Evolutionary conservation across 2,797 vertebrate species (phyloP).

Genomic region (Podarcis siculus): DNA sequence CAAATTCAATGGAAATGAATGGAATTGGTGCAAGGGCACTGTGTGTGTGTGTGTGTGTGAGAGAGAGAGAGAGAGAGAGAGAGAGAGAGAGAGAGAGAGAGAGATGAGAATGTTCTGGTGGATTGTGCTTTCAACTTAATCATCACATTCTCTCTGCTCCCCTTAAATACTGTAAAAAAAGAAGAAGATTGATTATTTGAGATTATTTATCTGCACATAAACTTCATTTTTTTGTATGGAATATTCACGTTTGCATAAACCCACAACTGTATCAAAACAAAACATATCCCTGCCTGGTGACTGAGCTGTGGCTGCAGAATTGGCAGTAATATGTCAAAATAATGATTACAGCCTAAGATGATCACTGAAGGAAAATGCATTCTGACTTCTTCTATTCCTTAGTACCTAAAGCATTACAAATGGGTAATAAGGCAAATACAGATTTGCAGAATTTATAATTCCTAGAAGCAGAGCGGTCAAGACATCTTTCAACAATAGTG

Average conservation of each 20-base stretch:
- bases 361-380: conserved; percentile 32
- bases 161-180: background rate
- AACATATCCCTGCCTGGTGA: background rate
- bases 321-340: conserved; percentile 37
- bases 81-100: too few relatives aligned
- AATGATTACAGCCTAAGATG: conserved; percentile 23
- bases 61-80: too few relatives aligned
- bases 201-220: conserved; percentile 19
- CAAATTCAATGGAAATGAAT: background rate
- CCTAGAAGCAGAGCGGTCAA: background rate
- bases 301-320: conserved; percentile 8
- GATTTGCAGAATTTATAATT: background rate
- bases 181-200: background rate
- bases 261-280: background rate
- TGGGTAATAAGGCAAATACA: background rate
- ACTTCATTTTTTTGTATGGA: background rate
- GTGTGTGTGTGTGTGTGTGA: background rate
- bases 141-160: background rate
- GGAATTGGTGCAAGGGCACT: background rate
- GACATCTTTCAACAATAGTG: background rate
- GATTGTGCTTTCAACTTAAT: conserved; percentile 2
- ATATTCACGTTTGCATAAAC: conserved; percentile 2
- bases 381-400: conserved; percentile 17
- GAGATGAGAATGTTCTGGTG: conserved; percentile 22
- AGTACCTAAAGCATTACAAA: background rate